Conservation (phyloP, 1,140 invertebrate genomes). For the Leptopilina boulardi region DNA sequence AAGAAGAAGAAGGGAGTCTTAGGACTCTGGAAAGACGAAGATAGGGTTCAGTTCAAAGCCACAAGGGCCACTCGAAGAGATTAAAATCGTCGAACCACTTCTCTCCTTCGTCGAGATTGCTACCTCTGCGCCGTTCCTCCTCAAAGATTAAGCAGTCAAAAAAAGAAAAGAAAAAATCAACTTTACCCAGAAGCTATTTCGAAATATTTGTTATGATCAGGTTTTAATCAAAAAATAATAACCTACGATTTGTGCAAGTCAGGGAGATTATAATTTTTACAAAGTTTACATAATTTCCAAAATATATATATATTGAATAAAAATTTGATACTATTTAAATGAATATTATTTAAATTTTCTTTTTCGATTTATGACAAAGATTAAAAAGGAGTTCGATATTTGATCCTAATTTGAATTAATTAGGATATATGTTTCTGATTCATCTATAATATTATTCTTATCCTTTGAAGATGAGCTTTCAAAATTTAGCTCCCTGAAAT, state of each 20-base stretch:
- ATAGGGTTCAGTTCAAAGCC: slow-evolving; percentile 54
- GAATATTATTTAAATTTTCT: background rate
- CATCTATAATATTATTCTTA: too few relatives aligned
- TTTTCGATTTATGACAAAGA: background rate
- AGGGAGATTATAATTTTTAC: background rate
- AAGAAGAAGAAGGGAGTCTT: slow-evolving; percentile 49
- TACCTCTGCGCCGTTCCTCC: background rate
- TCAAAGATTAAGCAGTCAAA: background rate
- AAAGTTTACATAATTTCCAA: background rate
- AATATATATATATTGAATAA: background rate
- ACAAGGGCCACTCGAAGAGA: slow-evolving; percentile 59
- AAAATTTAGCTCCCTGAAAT: background rate
- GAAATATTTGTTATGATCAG: slow-evolving; percentile 20
- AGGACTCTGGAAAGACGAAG: slow-evolving; percentile 42
- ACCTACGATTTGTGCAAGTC: background rate
- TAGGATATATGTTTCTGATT: background rate
- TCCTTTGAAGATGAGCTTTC: background rate
- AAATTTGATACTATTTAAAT: too few relatives aligned
- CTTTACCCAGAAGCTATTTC: background rate
- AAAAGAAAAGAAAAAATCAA: background rate
- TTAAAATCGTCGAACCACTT: slow-evolving; percentile 66
- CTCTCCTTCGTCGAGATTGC: slow-evolving; percentile 39
- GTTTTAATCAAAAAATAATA: background rate
- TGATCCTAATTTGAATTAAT: background rate
- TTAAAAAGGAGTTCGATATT: background rate